phyloP scores from a whole-genome alignment of 2,888 invertebrate genomes.

The Diarsia brunnea region DNA sequence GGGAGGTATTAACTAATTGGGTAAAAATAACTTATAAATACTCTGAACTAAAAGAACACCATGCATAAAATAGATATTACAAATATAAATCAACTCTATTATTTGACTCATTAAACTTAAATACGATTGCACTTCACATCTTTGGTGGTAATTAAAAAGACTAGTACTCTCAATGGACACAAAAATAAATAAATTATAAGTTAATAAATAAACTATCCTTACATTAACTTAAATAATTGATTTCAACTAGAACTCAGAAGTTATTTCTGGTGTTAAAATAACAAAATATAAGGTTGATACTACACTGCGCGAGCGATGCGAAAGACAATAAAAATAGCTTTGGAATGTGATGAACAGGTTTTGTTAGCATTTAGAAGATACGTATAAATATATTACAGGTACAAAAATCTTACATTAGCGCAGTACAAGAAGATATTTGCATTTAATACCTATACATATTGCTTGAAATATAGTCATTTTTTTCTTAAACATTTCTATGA shows the following conservation, averaged over 20 bases:
- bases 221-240: slow-evolving; percentile 62
- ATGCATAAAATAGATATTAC: slow-evolving; percentile 21
- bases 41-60: not conserved
- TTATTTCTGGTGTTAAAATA: slow-evolving; percentile 42
- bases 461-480: slow-evolving; percentile 39
- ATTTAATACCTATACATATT: slow-evolving; percentile 36
- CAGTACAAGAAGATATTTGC: slow-evolving; percentile 22
- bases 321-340: slow-evolving; percentile 36
- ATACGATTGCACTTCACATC: slow-evolving; percentile 61
- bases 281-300: slow-evolving; percentile 33
- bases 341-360: slow-evolving; percentile 21
- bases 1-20: not conserved
- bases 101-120: slow-evolving; percentile 32
- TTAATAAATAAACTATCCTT: slow-evolving; percentile 52
- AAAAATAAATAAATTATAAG: slow-evolving; percentile 68
- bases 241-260: slow-evolving; percentile 42
- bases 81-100: slow-evolving; percentile 25
- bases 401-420: slow-evolving; percentile 46
- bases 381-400: slow-evolving; percentile 43
- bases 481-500: slow-evolving; percentile 20
- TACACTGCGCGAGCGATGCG: slow-evolving; percentile 54
- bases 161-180: slow-evolving; percentile 73
- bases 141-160: slow-evolving; percentile 72
- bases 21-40: slow-evolving; percentile 4
- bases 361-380: slow-evolving; percentile 17